Evolutionary conservation across 92 coral and sea anemone species (phyloP).

Genomic region (Metridium senile): DNA sequence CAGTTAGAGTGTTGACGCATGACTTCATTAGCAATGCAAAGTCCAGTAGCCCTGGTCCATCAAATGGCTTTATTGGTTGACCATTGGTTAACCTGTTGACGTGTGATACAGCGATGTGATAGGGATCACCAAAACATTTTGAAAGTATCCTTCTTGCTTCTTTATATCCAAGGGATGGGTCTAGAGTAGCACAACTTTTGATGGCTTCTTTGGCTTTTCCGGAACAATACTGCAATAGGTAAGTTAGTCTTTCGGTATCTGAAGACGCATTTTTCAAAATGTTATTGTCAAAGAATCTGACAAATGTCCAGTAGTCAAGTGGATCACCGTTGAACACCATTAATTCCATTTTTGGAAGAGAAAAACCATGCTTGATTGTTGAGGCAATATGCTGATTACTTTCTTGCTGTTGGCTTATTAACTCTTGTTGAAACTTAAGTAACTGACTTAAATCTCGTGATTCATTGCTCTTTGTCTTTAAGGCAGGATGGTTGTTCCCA

Average conservation of each 20-base stretch:
- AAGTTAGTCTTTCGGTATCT: conserved; percentile 21
- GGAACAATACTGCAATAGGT: conserved; percentile 41
- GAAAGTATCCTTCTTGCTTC: conserved; percentile 26
- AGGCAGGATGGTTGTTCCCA: not conserved
- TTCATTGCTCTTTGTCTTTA: not conserved
- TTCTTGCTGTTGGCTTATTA: conserved; percentile 17
- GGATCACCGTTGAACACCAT: conserved; percentile 31
- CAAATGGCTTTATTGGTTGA: conserved; percentile 14
- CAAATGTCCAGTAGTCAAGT: conserved; percentile 30
- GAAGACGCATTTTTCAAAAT: conserved; percentile 8
- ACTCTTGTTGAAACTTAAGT: not conserved
- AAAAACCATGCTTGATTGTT: conserved; percentile 34
- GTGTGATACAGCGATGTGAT: conserved; percentile 4
- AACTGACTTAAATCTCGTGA: not conserved
- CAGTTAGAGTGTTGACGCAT: conserved; percentile 33
- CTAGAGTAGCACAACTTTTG: conserved; percentile 22
- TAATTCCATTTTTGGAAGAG: conserved; percentile 38
- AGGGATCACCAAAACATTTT: too few species aligned
- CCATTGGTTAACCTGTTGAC: conserved; percentile 28
- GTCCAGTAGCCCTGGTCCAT: conserved; percentile 8
- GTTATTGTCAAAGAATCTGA: conserved; percentile 25
- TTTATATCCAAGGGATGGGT: conserved; percentile 27
- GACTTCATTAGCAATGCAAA: conserved; percentile 21
- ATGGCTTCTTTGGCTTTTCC: conserved; percentile 36
- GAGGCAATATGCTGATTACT: conserved; percentile 20